A percentile compares a stretch with the other conserved stretches of the same genome.
These are phyloP conservation scores for Tragulus kanchil DNA, from an alignment of 2,113 vertebrate species.

Conservation along the genomic window DNA sequence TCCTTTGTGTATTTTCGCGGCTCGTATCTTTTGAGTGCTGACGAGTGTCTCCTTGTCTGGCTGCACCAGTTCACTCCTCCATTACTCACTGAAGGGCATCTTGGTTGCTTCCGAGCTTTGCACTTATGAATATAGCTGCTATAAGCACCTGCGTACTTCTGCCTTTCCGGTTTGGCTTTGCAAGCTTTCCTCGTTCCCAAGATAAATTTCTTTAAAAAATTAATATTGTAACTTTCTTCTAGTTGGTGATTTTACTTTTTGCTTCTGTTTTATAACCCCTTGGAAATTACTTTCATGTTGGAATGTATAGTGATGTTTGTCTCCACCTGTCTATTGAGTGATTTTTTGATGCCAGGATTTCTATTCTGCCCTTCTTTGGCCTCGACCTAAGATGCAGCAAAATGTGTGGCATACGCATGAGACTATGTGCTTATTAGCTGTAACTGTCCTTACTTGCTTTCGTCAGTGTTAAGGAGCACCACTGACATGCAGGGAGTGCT, in stretches of 20 bases:
- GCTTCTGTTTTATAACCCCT: background rate
- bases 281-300: background rate
- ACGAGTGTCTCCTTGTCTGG: background rate
- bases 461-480: background rate
- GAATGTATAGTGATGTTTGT: background rate
- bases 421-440: too few relatives aligned
- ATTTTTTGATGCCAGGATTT: background rate
- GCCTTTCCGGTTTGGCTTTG: background rate
- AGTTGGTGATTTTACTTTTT: background rate
- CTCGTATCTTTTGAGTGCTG: background rate
- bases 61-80: background rate
- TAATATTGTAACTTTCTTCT: background rate
- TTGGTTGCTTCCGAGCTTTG: background rate
- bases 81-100: background rate
- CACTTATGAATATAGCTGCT: background rate
- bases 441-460: background rate
- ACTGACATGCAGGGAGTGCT: background rate
- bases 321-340: background rate
- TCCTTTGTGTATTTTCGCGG: background rate
- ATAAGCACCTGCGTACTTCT: background rate
- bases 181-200: background rate
- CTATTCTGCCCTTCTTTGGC: background rate
- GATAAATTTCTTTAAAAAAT: background rate
- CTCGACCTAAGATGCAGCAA: background rate
- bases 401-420: rapidly evolving